A percentile compares a stretch with the other conserved stretches of the same genome.
Conservation (phyloP, 2,113 vertebrate species). For the Aleadryas rufinucha region DNA sequence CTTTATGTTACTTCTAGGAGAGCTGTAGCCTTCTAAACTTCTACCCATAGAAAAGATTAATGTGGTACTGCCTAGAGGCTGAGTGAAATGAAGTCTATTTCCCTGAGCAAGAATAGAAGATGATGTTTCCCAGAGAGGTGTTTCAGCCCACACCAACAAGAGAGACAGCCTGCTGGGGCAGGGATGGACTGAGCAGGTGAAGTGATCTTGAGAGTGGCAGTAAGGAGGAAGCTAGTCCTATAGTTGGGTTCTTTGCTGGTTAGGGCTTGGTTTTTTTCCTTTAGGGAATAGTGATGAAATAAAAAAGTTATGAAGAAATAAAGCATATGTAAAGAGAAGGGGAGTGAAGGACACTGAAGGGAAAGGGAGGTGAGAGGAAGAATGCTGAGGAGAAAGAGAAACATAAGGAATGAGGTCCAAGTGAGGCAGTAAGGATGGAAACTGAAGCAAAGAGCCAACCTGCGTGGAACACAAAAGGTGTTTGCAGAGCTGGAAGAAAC, state of each 20-base stretch:
- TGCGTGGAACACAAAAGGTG: not conserved
- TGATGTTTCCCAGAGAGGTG: not conserved
- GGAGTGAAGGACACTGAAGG: not conserved
- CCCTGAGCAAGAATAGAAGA: not conserved
- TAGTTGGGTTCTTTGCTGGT: not conserved
- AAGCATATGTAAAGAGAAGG: not conserved
- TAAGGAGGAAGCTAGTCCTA: not conserved
- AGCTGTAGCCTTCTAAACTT: not conserved
- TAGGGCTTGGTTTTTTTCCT: not conserved
- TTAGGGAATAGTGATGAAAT: not conserved
- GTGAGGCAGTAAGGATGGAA: not conserved
- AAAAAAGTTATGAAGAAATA: not conserved
- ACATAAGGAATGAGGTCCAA: not conserved
- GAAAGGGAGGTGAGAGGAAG: not conserved
- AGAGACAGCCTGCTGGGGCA: not conserved
- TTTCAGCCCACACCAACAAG: not conserved
- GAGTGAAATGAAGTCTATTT: not conserved
- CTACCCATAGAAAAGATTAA: not conserved
- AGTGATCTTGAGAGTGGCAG: not conserved
- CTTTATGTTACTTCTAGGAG: not conserved
- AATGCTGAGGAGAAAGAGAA: not conserved
- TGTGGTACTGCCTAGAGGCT: not conserved
- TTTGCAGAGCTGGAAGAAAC: not conserved
- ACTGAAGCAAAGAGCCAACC: not conserved
- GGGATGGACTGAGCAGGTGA: not conserved